phyloP scores from a whole-genome alignment of 2,113 vertebrate species.

The Genyomyrus donnyi region DNA sequence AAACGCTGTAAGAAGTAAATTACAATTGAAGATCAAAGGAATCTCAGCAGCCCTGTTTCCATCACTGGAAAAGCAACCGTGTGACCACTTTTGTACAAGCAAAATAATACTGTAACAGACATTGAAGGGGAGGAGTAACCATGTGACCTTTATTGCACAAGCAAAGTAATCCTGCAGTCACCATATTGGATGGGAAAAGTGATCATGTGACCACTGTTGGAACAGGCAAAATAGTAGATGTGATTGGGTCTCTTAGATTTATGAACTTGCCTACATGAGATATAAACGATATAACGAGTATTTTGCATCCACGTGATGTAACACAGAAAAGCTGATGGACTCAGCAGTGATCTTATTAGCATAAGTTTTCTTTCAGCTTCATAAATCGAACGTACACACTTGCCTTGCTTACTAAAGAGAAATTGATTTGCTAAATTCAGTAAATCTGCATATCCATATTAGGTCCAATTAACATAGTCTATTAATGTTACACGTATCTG shows the following conservation, averaged over 20 bases:
- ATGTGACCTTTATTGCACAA: background rate
- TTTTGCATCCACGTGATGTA: background rate
- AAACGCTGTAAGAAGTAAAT: background rate
- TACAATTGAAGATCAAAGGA: background rate
- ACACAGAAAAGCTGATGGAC: background rate
- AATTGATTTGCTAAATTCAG: slow-evolving; percentile 58
- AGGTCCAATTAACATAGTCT: slow-evolving; percentile 57
- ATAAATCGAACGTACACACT: slow-evolving; percentile 48
- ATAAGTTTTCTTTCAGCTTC: background rate
- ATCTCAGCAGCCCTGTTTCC: background rate
- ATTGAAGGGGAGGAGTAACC: background rate
- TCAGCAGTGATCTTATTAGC: background rate
- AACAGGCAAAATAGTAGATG: background rate
- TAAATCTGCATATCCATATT: slow-evolving; percentile 66
- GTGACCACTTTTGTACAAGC: background rate
- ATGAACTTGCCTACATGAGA: background rate
- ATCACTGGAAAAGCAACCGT: background rate
- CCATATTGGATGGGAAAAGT: background rate
- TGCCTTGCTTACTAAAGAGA: slow-evolving; percentile 45
- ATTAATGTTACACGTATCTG: slow-evolving; percentile 51
- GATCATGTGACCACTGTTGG: background rate
- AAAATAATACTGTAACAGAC: background rate
- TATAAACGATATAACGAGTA: background rate
- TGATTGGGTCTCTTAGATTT: background rate
- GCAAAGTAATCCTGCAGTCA: background rate